Base-by-base conservation (phyloP, 2,113 vertebrate species). In the Mohoua ochrocephala region DNA sequence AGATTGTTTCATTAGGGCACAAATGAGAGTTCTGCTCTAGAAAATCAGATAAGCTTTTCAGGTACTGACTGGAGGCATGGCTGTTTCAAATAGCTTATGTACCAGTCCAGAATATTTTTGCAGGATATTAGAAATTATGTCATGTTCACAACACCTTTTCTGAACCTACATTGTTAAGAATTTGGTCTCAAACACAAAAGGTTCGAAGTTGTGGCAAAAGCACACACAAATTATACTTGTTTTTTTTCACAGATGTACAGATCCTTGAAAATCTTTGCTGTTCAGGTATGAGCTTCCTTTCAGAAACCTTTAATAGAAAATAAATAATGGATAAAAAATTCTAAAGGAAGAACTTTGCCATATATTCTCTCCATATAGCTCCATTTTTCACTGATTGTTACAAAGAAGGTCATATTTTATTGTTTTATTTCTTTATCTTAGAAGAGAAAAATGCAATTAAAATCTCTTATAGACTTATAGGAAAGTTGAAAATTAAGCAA, bases 1-100 rank as follows among this genome's bases (percentile, higher is more conserved):
- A 76, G 30, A 33, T 18, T 9, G 10, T 35, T 68, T 91, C 12
- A 3, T 44, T 47, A 42, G 42, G 78, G 31, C 0, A 0, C 6
- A 54, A 84, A 45, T 3, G 56, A 11, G 4, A 49, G 8, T 49
- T 65, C 28, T 75, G 7, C 30, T 84, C 17, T 50, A 57, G 28
- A 80, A 93, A 91, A 47, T 14, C 35, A 42, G 4, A n/a, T 28
- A 76, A 79, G 9, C 4, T 71, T 31, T 86, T 52, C 53, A 83
- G 24, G 7, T 56, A 39, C 27, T 54, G 30, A n/a, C 23, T 53
- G 21, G 31, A 70, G 24, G 9, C 7, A 24, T 20, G 18, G 3
- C 21, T 78, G 5, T 76, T 83, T 64, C 57, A 68, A 68, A n/a
- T 12, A 64, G 5, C 2, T 59, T 75, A 35, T 57, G 6, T 44